Evolutionary conservation across 92 coral and sea anemone species (phyloP).

Genomic region (Hydrozoanthus gracilis): DNA sequence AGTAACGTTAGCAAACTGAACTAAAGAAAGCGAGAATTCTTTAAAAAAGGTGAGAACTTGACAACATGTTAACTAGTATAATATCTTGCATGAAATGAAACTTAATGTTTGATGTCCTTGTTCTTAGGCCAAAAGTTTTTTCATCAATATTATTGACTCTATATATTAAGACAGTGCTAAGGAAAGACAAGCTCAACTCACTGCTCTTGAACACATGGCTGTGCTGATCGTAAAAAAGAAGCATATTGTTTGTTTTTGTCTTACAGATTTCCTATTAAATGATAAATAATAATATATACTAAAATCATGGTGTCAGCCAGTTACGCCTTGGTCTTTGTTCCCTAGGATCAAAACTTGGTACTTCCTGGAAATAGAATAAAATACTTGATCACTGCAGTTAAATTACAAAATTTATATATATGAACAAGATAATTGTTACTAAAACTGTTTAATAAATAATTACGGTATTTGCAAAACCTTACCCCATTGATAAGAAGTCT

Average conservation of each 20-base stretch:
- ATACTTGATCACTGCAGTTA: neutral
- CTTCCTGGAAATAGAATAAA: conserved; percentile 19
- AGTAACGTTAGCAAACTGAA: too few species aligned
- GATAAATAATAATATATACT: neutral
- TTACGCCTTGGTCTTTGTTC: conserved; percentile 6
- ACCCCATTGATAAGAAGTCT: conserved; percentile 72
- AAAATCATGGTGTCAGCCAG: conserved; percentile 7
- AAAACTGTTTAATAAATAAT: neutral
- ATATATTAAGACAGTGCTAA: too few species aligned
- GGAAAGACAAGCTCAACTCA: too few species aligned
- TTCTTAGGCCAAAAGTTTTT: too few species aligned
- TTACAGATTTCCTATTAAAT: neutral
- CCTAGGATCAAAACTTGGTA: conserved; percentile 36
- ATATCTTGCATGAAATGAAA: too few species aligned
- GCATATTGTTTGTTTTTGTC: neutral
- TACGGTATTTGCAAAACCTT: conserved; percentile 2
- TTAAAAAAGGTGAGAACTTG: too few species aligned
- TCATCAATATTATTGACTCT: too few species aligned
- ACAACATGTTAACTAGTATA: too few species aligned
- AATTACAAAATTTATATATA: neutral
- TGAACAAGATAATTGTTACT: neutral
- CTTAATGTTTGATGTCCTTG: too few species aligned
- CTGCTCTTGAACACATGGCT: too few species aligned
- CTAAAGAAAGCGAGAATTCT: too few species aligned
- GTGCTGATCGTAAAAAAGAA: too few species aligned